Evolutionary conservation across 1,140 invertebrate species (phyloP), one percentile per base, ranked within the genome.

Genomic region (Zaprionus taronus): DNA sequence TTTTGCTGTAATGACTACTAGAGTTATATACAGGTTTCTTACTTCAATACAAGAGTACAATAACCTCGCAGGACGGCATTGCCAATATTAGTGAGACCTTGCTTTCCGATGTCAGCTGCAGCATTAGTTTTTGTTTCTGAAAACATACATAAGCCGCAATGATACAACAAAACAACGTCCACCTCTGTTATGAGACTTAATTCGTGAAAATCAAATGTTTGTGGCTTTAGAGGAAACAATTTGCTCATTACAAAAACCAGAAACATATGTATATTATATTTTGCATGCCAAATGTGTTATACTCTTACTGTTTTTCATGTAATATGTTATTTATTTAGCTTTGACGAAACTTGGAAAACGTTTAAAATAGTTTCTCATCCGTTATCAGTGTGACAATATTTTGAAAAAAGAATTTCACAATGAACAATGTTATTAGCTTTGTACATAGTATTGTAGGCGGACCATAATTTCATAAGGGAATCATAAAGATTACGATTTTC

Each of bases 51-150:
- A 41, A 41, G 38, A 47, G 41, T 47, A 47, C 41, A 47, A 47
- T 47, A 47, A 47, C 41, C 41, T 47, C 7, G n/a, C 41, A 47
- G 41, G 41, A 47, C 41, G n/a, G 41, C 41, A 47, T 47, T 47
- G 41, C 41, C 41, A 47, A 47, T 47, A 47, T 17, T n/a, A 47
- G 41, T 47, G 7, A 17, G 41, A 47, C 41, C 41, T 47, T 47
- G 41, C 41, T 47, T 47, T 47, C 41, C 17, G 41, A 9, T 47
- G 41, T 9, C 41, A 47, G 7, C 17, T 47, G n/a, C 41, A 47
- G 3, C 41, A 17, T 47, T 9, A 47, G 41, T 47, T 47, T 47
- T 47, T 47, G 2, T 47, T 47, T 17, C n/a, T 47, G 41, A 47
- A 47, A 47, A 47, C 41, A 44, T 34, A 34, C 31, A n/a, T 47